These are phyloP conservation scores for Manis crassicaudata DNA, from an alignment of 2,797 vertebrate genomes.

Conservation along the genomic window DNA sequence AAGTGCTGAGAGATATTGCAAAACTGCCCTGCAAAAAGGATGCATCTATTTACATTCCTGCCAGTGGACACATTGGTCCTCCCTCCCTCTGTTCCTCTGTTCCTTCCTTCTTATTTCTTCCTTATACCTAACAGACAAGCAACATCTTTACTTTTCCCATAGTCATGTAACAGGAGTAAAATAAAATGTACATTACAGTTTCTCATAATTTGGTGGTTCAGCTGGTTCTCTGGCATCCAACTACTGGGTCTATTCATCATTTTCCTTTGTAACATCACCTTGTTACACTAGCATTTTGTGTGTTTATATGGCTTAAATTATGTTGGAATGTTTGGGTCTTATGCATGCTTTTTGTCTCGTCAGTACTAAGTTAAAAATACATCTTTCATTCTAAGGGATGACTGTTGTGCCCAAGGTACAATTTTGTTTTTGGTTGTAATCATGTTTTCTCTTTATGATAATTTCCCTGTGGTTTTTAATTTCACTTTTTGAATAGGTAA, in stretches of 20 bases:
- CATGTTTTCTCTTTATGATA: neutral
- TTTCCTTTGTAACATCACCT: neutral
- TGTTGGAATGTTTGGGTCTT: constrained; percentile 40
- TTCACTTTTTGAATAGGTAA: constrained; percentile 42
- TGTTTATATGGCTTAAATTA: constrained; percentile 8
- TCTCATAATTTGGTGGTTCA: neutral
- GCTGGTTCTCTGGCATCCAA: neutral
- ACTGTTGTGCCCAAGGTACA: neutral
- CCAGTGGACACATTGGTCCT: neutral
- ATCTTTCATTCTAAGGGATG: constrained; percentile 40
- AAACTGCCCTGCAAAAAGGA: neutral
- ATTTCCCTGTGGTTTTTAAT: constrained; percentile 1
- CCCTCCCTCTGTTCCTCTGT: neutral
- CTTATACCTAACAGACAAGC: neutral
- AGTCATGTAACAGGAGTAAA: neutral
- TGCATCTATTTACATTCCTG: neutral
- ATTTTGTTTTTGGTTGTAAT: constrained; percentile 45
- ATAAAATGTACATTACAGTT: neutral
- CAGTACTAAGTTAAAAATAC: neutral
- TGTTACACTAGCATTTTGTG: neutral
- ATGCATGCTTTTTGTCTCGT: neutral
- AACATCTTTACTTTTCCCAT: neutral
- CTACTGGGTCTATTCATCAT: neutral
- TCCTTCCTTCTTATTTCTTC: too few relatives aligned
- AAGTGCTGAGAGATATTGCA: neutral